Base-by-base conservation (phyloP, 2,113 vertebrate species). In the Dermatemys mawii region DNA sequence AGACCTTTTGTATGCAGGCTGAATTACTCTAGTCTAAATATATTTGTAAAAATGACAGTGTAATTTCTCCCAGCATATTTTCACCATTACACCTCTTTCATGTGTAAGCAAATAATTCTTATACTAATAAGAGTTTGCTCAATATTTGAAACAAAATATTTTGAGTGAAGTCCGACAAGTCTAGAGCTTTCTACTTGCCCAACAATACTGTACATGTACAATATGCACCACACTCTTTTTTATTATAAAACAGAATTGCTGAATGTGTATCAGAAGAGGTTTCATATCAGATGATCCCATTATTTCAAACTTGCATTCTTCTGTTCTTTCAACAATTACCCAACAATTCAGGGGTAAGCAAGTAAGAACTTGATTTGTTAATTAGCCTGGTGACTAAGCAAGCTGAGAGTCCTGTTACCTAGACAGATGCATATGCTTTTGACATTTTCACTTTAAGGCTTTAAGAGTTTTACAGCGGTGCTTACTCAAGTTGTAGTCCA, bases 111-210 rank as follows among this genome's bases (percentile, higher is more conserved):
- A 90, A 89, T 91, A 91, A 41, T 63, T 70, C 49, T 63, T 70
- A 46, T 81, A 89, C 50, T 38, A 90, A 86, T 83, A 83, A 87
- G 63, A 38, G 51, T 76, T 80, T 11, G n/a, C 80, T 75, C 83
- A 92, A 81, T 63, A 93, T 92, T 78, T 93, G 87, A 95, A 85
- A 89, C 80, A 89, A 84, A 91, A 89, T 92, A 84, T 93, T 91
- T 87, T 78, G 67, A 87, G 81, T n/a, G 63, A 84, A 84, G 81
- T 16, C 35, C 67, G 57, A 76, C 32, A 57, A 76, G 80, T 46
- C 70, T 81, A 73, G 67, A 22, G 17, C 17, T 32, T 35, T 60
- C 29, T 60, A 60, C 32, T 60, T 73, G 67, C 67, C 38, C 17
- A 3, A 38, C 19, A 70, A 70, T 70, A 17, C n/a, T 70, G n/a